Base-by-base conservation (phyloP, 2,888 invertebrate species). In the Girardia tigrina region DNA sequence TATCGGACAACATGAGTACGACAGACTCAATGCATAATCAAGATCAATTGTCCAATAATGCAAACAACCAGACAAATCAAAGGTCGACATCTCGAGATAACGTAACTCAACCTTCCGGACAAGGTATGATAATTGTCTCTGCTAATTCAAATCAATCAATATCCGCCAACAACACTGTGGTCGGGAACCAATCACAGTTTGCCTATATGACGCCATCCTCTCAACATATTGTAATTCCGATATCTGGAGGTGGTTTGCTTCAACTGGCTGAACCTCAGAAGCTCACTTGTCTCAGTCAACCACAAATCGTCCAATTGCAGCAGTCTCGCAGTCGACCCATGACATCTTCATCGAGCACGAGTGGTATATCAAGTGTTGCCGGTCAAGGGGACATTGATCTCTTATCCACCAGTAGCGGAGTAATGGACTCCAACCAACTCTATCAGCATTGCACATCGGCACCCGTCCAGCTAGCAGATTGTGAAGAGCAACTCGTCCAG, bases 371-470 rank as follows among this genome's bases (percentile, higher is more conserved):
- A 56, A 56, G 56, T 56, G 56, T 56, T 56, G 56, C 56, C 6
- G 56, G 56, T 12, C 56, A 56, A n/a, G 56, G 8, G n/a, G 56
- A 56, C 23, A 56, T 56, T 4, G 56, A 56, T 56, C 56, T 56
- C 56, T 56, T 56, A 56, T 56, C 56, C 4, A 56, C 56, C 4
- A 56, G 56, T 56, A 56, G 56, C 23, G 56, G 56, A 4, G 56
- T 56, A 4, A 4, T 56, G n/a, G 56, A 56, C n/a, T 56, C 56
- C n/a, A 56, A 56, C 23, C 56, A 56, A 16, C 56, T 56, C 56
- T 56, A 56, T 56, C 56, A 56, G n/a, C 56, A 56, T 56, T 56
- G 56, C n/a, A 56, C 56, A 56, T 56, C 56, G 56, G 56, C 56
- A 6, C 56, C 56, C 4, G 56, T 56, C n/a, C 56, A 56, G n/a